phyloP scores from a whole-genome alignment of 2,888 invertebrate genomes.

The Hypolimnas misippus region DNA sequence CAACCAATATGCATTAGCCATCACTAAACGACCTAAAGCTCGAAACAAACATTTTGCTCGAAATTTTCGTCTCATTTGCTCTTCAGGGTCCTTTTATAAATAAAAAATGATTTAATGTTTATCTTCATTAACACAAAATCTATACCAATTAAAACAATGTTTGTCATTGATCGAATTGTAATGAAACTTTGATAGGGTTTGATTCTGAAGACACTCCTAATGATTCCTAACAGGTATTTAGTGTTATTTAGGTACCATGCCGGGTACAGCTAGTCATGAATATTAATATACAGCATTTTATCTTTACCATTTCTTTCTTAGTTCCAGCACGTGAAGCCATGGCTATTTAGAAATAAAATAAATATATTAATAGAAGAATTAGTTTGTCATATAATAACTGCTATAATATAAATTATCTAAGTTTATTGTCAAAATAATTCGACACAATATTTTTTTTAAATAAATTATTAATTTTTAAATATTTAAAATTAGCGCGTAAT shows the following conservation, averaged over 20 bases:
- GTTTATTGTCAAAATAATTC: too few species aligned
- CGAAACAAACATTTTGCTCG: slow-evolving; percentile 82
- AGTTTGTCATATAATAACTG: background rate
- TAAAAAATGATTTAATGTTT: background rate
- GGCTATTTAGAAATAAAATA: slow-evolving; percentile 1
- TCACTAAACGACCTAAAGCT: slow-evolving; percentile 81
- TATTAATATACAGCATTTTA: too few species aligned
- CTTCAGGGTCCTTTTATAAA: slow-evolving; percentile 67
- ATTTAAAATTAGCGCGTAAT: too few species aligned
- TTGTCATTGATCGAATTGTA: background rate
- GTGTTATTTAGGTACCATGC: too few species aligned
- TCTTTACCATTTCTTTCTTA: slow-evolving; percentile 49
- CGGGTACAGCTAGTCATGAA: too few species aligned
- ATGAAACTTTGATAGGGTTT: too few species aligned
- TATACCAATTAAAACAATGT: background rate
- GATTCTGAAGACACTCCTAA: too few species aligned
- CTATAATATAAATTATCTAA: too few species aligned
- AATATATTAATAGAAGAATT: background rate
- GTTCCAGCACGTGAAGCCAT: slow-evolving; percentile 40
- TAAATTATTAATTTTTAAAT: background rate
- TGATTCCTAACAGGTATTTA: too few species aligned
- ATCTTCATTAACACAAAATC: background rate
- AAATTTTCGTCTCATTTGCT: slow-evolving; percentile 65
- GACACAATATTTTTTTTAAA: too few species aligned
- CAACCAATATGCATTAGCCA: slow-evolving; percentile 84